Evolutionary conservation across 2,888 invertebrate genomes (phyloP).

Genomic region (Netelia melanura): DNA sequence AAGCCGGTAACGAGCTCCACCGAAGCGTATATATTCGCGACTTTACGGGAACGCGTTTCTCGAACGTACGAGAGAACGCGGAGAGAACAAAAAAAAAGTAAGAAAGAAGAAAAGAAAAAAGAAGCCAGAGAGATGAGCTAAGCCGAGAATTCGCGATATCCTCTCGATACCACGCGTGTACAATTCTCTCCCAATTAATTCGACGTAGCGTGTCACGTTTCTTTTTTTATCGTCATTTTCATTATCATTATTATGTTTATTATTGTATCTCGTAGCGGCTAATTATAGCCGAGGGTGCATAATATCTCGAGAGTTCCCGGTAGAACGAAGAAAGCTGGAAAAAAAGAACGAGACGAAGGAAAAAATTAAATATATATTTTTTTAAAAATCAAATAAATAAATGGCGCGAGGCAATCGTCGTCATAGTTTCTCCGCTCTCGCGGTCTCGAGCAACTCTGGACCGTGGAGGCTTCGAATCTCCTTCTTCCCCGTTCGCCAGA

Average conservation of each 20-base stretch:
- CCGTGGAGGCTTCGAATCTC: constrained; percentile 17
- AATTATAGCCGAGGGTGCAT: constrained; percentile 54
- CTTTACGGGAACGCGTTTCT: constrained; percentile 60
- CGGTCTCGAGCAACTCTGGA: constrained; percentile 22
- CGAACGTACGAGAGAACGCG: constrained; percentile 6
- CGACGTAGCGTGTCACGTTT: constrained; percentile 27
- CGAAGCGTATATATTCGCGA: constrained; percentile 62
- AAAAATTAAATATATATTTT: not conserved
- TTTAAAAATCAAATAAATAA: not conserved
- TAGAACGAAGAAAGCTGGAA: constrained; percentile 11
- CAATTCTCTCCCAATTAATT: constrained; percentile 67
- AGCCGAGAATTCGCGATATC: constrained; percentile 56
- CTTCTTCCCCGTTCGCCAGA: constrained; percentile 22
- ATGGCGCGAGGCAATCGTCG: constrained; percentile 50
- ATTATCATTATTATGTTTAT: constrained; percentile 38
- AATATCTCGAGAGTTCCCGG: constrained; percentile 46
- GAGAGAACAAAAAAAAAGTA: not conserved
- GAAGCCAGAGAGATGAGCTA: constrained; percentile 33
- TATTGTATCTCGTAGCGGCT: constrained; percentile 33
- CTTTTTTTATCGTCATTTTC: constrained; percentile 33
- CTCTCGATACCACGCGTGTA: constrained; percentile 60
- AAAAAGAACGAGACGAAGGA: constrained; percentile 7
- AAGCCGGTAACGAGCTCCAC: constrained; percentile 64
- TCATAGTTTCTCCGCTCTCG: constrained; percentile 47
- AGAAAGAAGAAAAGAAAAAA: not conserved